Conservation (phyloP, 2,797 vertebrate species). For the Astyanax mexicanus region DNA sequence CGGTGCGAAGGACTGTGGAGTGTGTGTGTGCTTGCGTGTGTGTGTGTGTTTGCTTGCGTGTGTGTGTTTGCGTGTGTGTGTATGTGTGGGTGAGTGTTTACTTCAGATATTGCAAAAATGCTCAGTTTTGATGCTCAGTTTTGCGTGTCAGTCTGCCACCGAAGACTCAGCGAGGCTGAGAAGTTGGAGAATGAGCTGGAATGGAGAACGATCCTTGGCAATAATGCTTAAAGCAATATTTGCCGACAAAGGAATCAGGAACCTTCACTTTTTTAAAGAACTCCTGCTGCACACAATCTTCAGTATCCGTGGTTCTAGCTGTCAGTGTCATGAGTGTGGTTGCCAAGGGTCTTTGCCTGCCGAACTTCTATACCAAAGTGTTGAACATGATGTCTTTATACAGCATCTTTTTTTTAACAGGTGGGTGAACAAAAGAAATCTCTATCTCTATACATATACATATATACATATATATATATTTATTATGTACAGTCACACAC, state of each 20-base stretch:
- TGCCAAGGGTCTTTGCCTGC: conserved; percentile 53
- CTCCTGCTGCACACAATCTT: conserved; percentile 23
- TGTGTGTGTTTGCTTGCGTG: not conserved
- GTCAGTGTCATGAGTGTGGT: conserved; percentile 35
- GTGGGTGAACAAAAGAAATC: conserved; percentile 20
- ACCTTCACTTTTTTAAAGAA: conserved; percentile 8
- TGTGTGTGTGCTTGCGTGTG: not conserved
- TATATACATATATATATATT: conserved; percentile 36
- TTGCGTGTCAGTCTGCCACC: not conserved
- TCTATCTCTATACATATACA: not conserved
- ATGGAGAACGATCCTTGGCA: conserved; percentile 28
- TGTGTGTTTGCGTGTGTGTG: not conserved
- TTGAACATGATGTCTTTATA: conserved; percentile 53
- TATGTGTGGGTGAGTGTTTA: conserved; percentile 43
- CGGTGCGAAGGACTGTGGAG: conserved; percentile 2
- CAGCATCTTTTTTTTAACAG: conserved; percentile 45
- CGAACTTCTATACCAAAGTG: conserved; percentile 77
- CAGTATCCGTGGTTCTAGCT: conserved; percentile 23
- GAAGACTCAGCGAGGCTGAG: not conserved
- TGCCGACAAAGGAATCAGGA: conserved; percentile 40
- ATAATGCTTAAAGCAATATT: conserved; percentile 59
- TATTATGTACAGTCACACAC: conserved; percentile 46
- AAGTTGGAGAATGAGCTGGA: not conserved
- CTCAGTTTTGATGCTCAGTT: conserved; percentile 19
- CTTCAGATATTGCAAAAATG: conserved; percentile 17